Percentiles rank a stretch among this genome's conserved stretches.
These are phyloP conservation scores for Heliconius aoede DNA, from an alignment of 2,888 invertebrate species.

Conservation along the genomic window DNA sequence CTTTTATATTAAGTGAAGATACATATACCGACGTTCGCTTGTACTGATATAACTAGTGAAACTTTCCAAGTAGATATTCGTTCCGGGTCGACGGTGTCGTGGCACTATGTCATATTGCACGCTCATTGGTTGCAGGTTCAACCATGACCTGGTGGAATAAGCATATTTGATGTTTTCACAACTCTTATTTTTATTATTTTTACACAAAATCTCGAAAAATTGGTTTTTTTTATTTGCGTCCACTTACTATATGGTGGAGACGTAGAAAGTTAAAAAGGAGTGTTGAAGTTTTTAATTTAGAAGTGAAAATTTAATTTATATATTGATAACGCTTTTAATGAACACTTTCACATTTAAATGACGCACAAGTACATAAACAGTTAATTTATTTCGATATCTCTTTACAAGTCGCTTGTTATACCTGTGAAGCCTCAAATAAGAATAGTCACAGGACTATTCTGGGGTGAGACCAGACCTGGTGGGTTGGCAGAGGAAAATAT, in stretches of 20 bases:
- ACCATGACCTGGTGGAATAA: too few relatives aligned
- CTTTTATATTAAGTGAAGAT: not conserved
- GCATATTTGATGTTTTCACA: too few relatives aligned
- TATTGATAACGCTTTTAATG: conserved; percentile 2
- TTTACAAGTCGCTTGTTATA: not conserved
- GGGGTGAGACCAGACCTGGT: too few relatives aligned
- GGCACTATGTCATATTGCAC: not conserved
- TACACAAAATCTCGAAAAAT: too few relatives aligned
- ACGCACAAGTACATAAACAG: not conserved
- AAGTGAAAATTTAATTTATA: not conserved
- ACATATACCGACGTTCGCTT: not conserved
- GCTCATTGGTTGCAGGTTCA: too few relatives aligned
- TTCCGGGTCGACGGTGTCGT: not conserved
- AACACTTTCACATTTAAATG: conserved; percentile 9
- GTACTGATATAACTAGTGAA: not conserved
- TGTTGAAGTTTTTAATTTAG: not conserved
- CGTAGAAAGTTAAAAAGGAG: not conserved
- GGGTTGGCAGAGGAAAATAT: too few relatives aligned
- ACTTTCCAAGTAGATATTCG: too few relatives aligned
- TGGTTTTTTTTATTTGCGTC: too few relatives aligned
- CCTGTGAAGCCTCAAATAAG: too few relatives aligned
- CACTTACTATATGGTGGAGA: not conserved
- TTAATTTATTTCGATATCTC: not conserved
- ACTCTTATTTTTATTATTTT: too few relatives aligned
- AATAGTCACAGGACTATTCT: too few relatives aligned